Evolutionary conservation across 2,888 invertebrate species (phyloP), one percentile per base, ranked within the genome.

Genomic region (Cosmia pyralina): DNA sequence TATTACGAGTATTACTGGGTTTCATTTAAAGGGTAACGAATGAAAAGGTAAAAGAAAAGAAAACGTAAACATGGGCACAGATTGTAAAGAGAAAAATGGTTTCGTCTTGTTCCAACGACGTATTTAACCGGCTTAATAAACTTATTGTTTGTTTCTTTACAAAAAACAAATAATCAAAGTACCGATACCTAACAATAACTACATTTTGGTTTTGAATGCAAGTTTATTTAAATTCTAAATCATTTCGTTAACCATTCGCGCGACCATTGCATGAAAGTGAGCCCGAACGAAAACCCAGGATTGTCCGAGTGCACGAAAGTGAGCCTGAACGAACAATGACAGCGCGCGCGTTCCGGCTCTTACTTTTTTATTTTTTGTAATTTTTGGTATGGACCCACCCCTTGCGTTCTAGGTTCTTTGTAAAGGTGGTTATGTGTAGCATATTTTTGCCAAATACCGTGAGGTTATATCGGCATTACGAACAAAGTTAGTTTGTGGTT

Each of bases 51-150:
- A 52, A 67, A 52, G 38, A 46, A 58, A 77, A 44, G 10, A 57
- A 57, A 41, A 70, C 19, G 58, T 64, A 34, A 34, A 34, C 34
- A 34, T 52, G 13, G 41, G 11, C 22, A 38, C 13, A 10, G 17
- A 22, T 58, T 58, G 41, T 44, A 34, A 58, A 62, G 17, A 78
- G 10, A 67, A 67, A 66, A 66, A 44, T 52, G n/a, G 13, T 34
- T 58, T 53, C 10, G 7, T 53, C 15, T 44, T 65, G 13, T 70
- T 44, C 22, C 17, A 44, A 44, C 53, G 1, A 57, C 38, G 38
- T 62, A 69, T n/a, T 75, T 48, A 69, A 60, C 28, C 50, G 15
- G 17, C 17, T 50, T n/a, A 22, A 2, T n/a, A 50, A 44, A 28
- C 11, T 41, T 22, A 34, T 44, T 48, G 7, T 46, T 48, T 41